Evolutionary conservation across 1,140 invertebrate species (phyloP).

Genomic region (Camponotus vicinus): DNA sequence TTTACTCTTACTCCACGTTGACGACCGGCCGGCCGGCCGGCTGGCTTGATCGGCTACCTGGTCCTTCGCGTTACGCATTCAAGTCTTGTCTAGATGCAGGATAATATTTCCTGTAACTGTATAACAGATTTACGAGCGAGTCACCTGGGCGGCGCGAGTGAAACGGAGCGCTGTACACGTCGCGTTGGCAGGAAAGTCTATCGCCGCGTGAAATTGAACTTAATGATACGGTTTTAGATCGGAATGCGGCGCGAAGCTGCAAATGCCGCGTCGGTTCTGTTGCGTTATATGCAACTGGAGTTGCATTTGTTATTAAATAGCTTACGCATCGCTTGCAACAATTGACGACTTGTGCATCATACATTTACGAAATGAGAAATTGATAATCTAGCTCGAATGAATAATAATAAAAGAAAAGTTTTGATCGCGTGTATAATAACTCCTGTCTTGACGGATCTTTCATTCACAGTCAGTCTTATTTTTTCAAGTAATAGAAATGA

Average conservation of each 20-base stretch:
- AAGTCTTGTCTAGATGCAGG: slow-evolving; percentile 70
- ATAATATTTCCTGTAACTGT: slow-evolving; percentile 80
- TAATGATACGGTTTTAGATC: slow-evolving; percentile 49
- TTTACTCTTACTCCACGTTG: background rate
- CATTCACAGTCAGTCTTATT: background rate
- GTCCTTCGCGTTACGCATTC: slow-evolving; percentile 76
- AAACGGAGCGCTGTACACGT: background rate
- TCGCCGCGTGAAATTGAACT: slow-evolving; percentile 57
- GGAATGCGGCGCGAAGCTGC: slow-evolving; percentile 28
- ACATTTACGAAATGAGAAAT: background rate
- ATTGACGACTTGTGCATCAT: background rate
- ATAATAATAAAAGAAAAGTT: background rate
- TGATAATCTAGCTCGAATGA: background rate
- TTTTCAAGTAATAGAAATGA: background rate
- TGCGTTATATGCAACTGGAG: background rate
- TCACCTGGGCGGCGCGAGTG: slow-evolving; percentile 20
- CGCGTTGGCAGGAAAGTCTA: slow-evolving; percentile 27
- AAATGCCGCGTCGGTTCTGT: background rate
- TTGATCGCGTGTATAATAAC: background rate
- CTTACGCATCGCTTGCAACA: background rate
- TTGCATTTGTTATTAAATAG: slow-evolving; percentile 21
- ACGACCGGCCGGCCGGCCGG: slow-evolving; percentile 11
- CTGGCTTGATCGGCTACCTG: slow-evolving; percentile 65
- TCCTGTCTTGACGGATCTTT: background rate
- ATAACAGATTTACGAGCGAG: slow-evolving; percentile 78